Evolutionary conservation across 2,888 invertebrate species (phyloP), one percentile per base, ranked within the genome.

Genomic region (Caenorhabditis sp.): DNA sequence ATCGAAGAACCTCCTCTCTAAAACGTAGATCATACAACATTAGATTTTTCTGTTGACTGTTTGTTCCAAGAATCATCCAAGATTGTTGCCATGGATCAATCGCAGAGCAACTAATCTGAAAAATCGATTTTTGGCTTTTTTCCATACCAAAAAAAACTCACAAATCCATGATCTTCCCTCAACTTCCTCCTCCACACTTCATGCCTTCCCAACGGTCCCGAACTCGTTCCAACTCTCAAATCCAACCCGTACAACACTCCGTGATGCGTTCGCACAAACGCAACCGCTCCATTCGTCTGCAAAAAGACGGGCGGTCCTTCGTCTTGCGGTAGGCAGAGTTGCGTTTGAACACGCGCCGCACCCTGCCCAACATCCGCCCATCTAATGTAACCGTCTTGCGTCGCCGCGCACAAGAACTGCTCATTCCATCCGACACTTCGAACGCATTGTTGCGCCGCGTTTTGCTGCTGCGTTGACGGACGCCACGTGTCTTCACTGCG

Each of bases 61-160:
- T 81, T 8, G 76, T 69, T 24, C 81, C 83, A 26, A 86, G 55
- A 0, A 81, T 71, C 84, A 86, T 84, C 85, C 85, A 85, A 37
- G 80, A 75, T 26, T 83, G 75, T 51, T 79, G 82, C 67, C 79
- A 66, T 10, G 84, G 79, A 72, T 85, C 85, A n/a, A 85, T 76
- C 14, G 83, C 70, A 37, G 83, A 81, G 3, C 81, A 75, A 19
- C 83, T 82, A 31, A 84, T 69, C 26, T 64, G 61, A 5, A 43
- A 43, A 43, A n/a, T n/a, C n/a, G n/a, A n/a, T n/a, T n/a, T n/a
- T n/a, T n/a, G n/a, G n/a, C n/a, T n/a, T n/a, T n/a, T n/a, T n/a
- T n/a, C n/a, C n/a, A n/a, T n/a, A n/a, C n/a, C n/a, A n/a, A 10
- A 5, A 50, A 75, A 43, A 10, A 43, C 43, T 17, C 14, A 43